A percentile compares a stretch with the other conserved stretches of the same genome.
These are phyloP conservation scores for Gymnogyps californianus DNA, from an alignment of 2,113 vertebrate species.

Conservation along the genomic window DNA sequence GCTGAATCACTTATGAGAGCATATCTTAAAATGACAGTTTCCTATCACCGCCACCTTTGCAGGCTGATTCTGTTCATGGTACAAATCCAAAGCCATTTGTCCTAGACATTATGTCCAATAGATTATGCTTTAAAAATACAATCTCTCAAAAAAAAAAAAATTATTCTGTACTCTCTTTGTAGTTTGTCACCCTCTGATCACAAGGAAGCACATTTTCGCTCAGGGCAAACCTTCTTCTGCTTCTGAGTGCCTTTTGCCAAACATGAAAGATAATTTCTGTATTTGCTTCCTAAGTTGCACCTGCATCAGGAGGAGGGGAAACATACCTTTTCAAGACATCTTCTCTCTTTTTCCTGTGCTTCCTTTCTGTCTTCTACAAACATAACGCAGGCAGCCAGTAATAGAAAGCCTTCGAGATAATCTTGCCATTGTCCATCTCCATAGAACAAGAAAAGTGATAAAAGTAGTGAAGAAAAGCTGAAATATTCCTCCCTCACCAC, in stretches of 20 bases:
- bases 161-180: background rate
- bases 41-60: slow-evolving; percentile 1
- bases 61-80: slow-evolving; percentile 36
- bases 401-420: background rate
- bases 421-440: background rate
- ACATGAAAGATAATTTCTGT: background rate
- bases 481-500: background rate
- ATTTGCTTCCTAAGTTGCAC: background rate
- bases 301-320: background rate
- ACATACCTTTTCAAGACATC: background rate
- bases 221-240: background rate
- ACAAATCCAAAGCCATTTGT: slow-evolving; percentile 48
- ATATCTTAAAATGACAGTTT: slow-evolving; percentile 42
- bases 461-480: background rate
- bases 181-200: background rate
- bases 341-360: background rate
- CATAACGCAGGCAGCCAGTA: background rate
- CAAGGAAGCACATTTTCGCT: background rate
- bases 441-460: background rate
- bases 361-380: background rate
- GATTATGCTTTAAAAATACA: background rate
- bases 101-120: background rate
- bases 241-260: background rate
- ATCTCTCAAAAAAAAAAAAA: background rate
- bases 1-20: slow-evolving; percentile 52